phyloP scores from a whole-genome alignment of 1,140 invertebrate species.

The Chironomus striatipennis region DNA sequence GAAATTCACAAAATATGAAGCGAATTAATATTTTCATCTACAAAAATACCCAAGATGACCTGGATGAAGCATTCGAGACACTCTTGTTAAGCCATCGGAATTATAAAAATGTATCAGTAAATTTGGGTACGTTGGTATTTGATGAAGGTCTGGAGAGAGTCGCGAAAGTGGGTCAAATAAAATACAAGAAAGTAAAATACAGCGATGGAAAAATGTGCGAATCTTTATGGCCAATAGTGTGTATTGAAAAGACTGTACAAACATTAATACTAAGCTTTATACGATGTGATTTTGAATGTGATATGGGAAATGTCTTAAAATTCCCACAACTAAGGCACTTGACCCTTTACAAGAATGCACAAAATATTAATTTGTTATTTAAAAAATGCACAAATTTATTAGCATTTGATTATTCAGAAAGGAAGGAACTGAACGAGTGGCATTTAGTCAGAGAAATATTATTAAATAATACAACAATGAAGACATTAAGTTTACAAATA shows the following conservation, averaged over 20 bases:
- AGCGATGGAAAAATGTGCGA: background rate
- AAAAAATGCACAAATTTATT: background rate
- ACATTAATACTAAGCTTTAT: background rate
- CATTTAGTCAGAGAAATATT: background rate
- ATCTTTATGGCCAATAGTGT: background rate
- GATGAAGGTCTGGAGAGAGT: background rate
- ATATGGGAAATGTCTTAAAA: background rate
- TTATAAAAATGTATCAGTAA: background rate
- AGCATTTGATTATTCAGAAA: background rate
- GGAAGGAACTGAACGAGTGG: background rate
- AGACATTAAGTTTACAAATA: background rate
- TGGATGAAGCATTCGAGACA: background rate
- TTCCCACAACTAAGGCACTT: background rate
- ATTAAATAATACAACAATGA: background rate
- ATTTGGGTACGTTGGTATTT: background rate
- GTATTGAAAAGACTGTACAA: background rate
- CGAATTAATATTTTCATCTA: background rate
- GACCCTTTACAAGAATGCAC: background rate
- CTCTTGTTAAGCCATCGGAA: background rate
- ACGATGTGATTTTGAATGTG: background rate
- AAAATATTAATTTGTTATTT: background rate
- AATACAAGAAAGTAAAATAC: background rate
- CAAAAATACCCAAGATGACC: background rate
- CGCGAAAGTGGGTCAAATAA: background rate
- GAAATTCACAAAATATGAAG: conserved; percentile 9